Evolutionary conservation across 92 coral and sea anemone genomes (phyloP).

Genomic region (Epizoanthus illoricatus): DNA sequence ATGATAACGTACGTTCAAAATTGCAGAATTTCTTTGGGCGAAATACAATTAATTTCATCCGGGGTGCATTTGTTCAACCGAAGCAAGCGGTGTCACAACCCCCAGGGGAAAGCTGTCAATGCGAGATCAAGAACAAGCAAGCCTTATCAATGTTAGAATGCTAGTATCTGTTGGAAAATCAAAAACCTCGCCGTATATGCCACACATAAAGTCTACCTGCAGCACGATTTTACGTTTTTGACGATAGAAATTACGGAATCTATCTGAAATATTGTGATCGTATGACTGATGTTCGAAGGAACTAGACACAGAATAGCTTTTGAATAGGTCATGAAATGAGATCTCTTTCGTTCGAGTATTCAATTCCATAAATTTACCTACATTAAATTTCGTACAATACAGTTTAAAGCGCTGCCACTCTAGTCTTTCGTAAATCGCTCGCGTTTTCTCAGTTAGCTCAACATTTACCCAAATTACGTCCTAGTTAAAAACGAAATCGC

Average conservation of each 20-base stretch:
- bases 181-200: background rate
- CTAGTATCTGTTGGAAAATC: constrained; percentile 6
- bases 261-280: background rate
- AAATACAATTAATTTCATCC: background rate
- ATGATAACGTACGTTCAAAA: background rate
- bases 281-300: constrained; percentile 2
- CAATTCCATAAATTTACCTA: constrained; percentile 58
- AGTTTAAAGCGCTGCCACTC: background rate
- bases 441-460: background rate
- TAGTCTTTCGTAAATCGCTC: background rate
- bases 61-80: background rate
- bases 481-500: background rate
- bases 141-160: background rate
- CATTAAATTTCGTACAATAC: constrained; percentile 42
- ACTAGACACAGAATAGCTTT: constrained; percentile 25
- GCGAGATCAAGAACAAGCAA: background rate
- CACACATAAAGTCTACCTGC: background rate
- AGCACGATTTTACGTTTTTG: background rate
- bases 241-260: background rate
- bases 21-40: background rate
- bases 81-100: constrained; percentile 26
- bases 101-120: constrained; percentile 25
- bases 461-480: background rate
- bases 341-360: constrained; percentile 47
- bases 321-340: constrained; percentile 31